Percentiles rank a stretch among this genome's conserved stretches.
These are phyloP conservation scores for Oostethus manadensis DNA, from an alignment of 2,113 vertebrate species.

Conservation along the genomic window DNA sequence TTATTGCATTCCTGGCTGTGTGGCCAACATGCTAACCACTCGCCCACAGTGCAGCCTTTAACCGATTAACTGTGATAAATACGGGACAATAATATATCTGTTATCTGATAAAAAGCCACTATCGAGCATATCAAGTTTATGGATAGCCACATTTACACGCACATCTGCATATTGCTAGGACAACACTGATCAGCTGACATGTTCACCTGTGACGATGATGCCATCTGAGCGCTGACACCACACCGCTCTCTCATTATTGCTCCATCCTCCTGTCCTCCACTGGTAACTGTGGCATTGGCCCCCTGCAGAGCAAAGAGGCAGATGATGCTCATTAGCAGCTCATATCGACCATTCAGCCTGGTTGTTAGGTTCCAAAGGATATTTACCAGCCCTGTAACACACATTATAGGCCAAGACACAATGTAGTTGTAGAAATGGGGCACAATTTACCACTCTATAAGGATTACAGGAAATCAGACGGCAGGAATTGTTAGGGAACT, in stretches of 20 bases:
- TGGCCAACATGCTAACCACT: no score
- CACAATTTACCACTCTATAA: conserved; percentile 1
- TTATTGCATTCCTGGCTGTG: no score
- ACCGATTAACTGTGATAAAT: no score
- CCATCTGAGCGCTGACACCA: conserved; percentile 98
- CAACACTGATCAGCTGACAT: background rate
- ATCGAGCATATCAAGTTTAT: background rate
- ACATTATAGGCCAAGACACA: conserved; percentile 5
- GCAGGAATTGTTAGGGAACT: conserved; percentile 14
- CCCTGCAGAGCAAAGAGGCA: conserved; percentile 69
- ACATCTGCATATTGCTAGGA: conserved; percentile 1
- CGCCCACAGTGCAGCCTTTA: no score
- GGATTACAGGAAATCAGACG: conserved; percentile 19
- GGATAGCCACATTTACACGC: conserved; percentile 13
- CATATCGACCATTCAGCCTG: conserved; percentile 15
- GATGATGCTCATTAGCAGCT: conserved; percentile 39
- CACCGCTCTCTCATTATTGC: conserved; percentile 82
- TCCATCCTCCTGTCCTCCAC: conserved; percentile 88
- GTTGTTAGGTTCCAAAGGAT: conserved; percentile 17
- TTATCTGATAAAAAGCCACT: no score
- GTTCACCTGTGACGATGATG: conserved; percentile 90
- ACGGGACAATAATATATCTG: no score
- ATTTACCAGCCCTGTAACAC: conserved; percentile 25
- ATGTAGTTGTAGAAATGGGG: conserved; percentile 13
- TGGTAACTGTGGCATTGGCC: conserved; percentile 88